A percentile compares a stretch with the other conserved stretches of the same genome.
Evolutionary conservation across 2,888 invertebrate genomes (phyloP).

Genomic region (Micoletzkya japonica): DNA sequence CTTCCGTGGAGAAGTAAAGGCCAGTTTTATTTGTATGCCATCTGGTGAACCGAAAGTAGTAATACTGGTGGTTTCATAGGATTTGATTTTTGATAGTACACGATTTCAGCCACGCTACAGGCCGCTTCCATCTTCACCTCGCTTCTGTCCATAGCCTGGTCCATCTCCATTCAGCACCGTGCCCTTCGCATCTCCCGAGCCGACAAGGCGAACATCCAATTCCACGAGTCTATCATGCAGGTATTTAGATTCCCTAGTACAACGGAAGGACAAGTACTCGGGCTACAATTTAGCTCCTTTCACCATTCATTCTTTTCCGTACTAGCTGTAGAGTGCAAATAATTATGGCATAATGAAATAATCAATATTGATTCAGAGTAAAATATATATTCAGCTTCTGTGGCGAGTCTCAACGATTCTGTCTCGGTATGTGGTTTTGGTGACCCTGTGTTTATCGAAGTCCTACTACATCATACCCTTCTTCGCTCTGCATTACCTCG

Average conservation of each 20-base stretch:
- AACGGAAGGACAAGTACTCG: too few relatives aligned
- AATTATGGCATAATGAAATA: too few relatives aligned
- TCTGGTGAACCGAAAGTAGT: neutral
- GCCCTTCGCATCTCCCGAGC: slow-evolving; percentile 45
- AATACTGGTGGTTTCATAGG: neutral
- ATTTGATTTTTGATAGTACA: neutral
- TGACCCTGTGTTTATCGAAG: slow-evolving; percentile 30
- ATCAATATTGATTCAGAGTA: too few relatives aligned
- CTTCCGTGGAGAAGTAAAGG: too few relatives aligned
- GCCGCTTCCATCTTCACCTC: slow-evolving; percentile 41
- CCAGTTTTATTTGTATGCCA: neutral
- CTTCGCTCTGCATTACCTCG: slow-evolving; percentile 32
- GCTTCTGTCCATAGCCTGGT: slow-evolving; percentile 47
- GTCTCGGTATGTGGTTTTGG: slow-evolving; percentile 38
- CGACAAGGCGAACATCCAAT: slow-evolving; percentile 52
- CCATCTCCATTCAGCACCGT: slow-evolving; percentile 53
- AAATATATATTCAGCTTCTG: slow-evolving; percentile 42
- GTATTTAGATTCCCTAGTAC: too few relatives aligned
- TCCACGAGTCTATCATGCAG: slow-evolving; percentile 47
- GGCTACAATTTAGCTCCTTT: too few relatives aligned
- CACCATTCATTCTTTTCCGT: too few relatives aligned
- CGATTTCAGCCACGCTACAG: slow-evolving; percentile 40
- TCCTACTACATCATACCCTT: slow-evolving; percentile 29
- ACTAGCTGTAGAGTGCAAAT: too few relatives aligned
- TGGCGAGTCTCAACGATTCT: slow-evolving; percentile 50